Evolutionary conservation across 2,888 invertebrate genomes (phyloP).

Genomic region (Lepeophtheirus nordmannii): DNA sequence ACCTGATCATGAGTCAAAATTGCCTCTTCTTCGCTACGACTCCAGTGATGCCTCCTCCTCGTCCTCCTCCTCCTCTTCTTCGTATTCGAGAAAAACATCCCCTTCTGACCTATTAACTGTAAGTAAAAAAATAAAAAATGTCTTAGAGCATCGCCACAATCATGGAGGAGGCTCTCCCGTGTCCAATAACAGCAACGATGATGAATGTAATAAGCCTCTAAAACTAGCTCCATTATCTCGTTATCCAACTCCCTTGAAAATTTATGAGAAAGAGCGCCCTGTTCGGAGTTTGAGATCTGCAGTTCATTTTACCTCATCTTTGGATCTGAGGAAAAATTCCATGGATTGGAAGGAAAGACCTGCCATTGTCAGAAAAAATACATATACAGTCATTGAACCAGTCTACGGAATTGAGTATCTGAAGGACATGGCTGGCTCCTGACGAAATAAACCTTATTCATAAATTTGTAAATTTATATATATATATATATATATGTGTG

Average conservation of each 20-base stretch:
- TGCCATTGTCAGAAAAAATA: not conserved
- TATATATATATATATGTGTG: too few species aligned
- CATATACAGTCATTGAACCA: not conserved
- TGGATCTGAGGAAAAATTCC: not conserved
- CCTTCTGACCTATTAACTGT: not conserved
- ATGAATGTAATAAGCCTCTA: conserved; percentile 1
- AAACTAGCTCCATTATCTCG: not conserved
- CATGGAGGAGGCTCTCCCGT: not conserved
- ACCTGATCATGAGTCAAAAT: not conserved
- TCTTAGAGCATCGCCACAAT: not conserved
- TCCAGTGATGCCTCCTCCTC: not conserved
- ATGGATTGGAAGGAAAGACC: not conserved
- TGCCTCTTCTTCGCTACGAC: not conserved
- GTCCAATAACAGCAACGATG: not conserved
- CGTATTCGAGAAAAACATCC: not conserved
- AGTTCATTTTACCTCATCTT: not conserved
- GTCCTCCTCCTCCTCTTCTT: too few species aligned
- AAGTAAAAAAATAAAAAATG: not conserved
- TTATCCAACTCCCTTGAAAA: not conserved
- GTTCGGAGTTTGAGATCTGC: not conserved
- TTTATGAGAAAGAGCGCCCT: not conserved
- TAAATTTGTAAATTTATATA: too few species aligned
- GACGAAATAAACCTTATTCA: too few species aligned
- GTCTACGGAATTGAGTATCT: not conserved
- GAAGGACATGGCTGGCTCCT: not conserved